phyloP scores from a whole-genome alignment of 2,888 invertebrate genomes.

The Pseudoips prasinana region DNA sequence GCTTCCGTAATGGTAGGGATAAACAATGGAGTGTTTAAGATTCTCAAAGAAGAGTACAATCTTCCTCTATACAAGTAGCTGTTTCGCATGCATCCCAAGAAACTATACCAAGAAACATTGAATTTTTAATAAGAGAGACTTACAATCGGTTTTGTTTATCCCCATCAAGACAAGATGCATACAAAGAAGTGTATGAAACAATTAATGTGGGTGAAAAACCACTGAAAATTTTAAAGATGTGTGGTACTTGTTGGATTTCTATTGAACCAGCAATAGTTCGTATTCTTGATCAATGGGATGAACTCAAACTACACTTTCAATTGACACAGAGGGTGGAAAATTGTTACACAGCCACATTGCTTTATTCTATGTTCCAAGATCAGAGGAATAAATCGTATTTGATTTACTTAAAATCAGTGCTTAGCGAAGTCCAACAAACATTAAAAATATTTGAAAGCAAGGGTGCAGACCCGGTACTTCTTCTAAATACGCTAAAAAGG shows the following conservation, averaged over 20 bases:
- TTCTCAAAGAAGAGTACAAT: constrained; percentile 15
- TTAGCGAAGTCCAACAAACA: too few species aligned
- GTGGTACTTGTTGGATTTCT: constrained; percentile 15
- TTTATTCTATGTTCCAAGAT: constrained; percentile 15
- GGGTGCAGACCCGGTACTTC: too few species aligned
- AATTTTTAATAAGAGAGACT: constrained; percentile 15
- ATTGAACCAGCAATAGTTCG: constrained; percentile 14
- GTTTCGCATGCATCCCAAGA: constrained; percentile 15
- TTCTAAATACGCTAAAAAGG: too few species aligned
- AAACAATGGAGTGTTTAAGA: constrained; percentile 17
- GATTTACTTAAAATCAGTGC: constrained; percentile 3
- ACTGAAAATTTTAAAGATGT: constrained; percentile 14
- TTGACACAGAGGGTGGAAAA: constrained; percentile 10
- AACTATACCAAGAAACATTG: constrained; percentile 16
- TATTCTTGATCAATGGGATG: constrained; percentile 11
- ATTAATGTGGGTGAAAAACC: constrained; percentile 20
- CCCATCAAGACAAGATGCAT: constrained; percentile 11
- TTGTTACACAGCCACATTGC: constrained; percentile 12
- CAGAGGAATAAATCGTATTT: constrained; percentile 9
- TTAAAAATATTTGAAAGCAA: too few species aligned
- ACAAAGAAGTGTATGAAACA: constrained; percentile 15
- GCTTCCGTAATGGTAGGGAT: constrained; percentile 20
- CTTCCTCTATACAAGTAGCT: constrained; percentile 18
- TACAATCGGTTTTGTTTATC: constrained; percentile 15
- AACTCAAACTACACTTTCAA: constrained; percentile 16